These are phyloP conservation scores for Strigops habroptila DNA, from an alignment of 2,113 vertebrate species.

Conservation along the genomic window DNA sequence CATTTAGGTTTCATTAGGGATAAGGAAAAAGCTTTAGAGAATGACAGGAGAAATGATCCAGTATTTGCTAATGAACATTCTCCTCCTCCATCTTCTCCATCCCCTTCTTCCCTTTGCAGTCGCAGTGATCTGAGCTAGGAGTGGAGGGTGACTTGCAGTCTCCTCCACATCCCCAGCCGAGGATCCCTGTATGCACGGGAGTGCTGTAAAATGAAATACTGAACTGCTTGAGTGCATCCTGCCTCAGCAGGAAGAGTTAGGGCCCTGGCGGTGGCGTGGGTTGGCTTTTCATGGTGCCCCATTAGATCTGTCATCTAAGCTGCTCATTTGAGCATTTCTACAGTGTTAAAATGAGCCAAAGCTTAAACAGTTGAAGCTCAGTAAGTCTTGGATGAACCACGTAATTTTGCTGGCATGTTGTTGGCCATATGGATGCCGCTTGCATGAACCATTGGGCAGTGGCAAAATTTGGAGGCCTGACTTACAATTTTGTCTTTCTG, in stretches of 20 bases:
- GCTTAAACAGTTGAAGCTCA: background rate
- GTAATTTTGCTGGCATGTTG: background rate
- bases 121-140: background rate
- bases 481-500: background rate
- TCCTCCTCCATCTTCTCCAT: background rate
- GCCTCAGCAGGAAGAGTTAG: background rate
- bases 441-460: background rate
- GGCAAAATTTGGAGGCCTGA: background rate
- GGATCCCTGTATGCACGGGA: accelerated
- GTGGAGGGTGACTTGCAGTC: background rate
- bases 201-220: background rate
- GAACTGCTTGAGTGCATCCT: accelerated
- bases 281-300: background rate
- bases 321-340: background rate
- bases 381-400: background rate
- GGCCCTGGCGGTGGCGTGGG: accelerated
- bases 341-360: background rate
- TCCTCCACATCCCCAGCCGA: background rate
- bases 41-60: background rate
- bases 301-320: background rate
- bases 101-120: background rate
- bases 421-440: background rate
- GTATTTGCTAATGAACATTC: background rate
- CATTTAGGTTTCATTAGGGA: background rate
- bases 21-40: background rate